A percentile compares a stretch with the other conserved stretches of the same genome.
Conservation (phyloP, 2,888 invertebrate genomes). For the Ceriagrion tenellum region DNA sequence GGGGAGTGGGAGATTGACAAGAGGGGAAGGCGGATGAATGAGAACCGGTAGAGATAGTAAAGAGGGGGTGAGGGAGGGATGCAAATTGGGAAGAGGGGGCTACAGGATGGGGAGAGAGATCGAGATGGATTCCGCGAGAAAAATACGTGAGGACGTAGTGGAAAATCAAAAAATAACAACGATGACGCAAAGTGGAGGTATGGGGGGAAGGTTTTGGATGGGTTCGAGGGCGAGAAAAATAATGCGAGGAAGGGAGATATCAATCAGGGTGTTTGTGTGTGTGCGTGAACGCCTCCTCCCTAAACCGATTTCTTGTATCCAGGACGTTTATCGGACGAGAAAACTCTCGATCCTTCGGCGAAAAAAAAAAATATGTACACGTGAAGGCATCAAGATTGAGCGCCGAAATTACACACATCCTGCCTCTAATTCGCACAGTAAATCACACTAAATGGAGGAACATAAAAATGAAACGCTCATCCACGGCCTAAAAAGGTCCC, state of each 20-base stretch:
- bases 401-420: conserved; percentile 8
- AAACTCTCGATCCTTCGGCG: neutral
- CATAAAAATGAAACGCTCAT: neutral
- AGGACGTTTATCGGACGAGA: neutral
- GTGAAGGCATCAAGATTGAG: neutral
- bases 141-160: neutral
- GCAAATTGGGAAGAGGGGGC: neutral
- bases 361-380: neutral
- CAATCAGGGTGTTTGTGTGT: neutral
- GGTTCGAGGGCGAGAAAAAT: neutral
- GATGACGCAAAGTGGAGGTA: neutral
- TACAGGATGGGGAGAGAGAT: neutral
- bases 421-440: neutral
- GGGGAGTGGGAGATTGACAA: neutral
- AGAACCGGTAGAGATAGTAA: neutral
- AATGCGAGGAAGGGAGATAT: conserved; percentile 14
- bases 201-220: neutral
- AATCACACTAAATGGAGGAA: neutral
- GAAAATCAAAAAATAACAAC: neutral
- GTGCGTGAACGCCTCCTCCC: neutral
- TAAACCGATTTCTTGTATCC: conserved; percentile 1
- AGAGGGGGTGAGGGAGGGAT: neutral
- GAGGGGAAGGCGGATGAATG: neutral
- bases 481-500: neutral
- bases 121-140: neutral